Evolutionary conservation across 2,113 vertebrate species (phyloP), one percentile per base, ranked within the genome.

Genomic region (Boulengeromyrus knoepffleri): DNA sequence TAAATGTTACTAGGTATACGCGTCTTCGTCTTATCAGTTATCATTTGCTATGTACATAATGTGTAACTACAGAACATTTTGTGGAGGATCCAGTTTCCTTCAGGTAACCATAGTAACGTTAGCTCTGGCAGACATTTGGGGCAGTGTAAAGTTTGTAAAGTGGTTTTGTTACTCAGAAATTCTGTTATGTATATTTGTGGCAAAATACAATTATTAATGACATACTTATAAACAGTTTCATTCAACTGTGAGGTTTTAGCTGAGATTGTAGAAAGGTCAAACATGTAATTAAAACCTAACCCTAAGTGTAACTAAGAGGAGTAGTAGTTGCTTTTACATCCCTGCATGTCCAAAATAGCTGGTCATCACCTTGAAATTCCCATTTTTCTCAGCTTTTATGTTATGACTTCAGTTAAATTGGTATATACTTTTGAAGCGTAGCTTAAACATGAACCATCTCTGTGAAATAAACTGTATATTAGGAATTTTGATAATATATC

Each of bases 381-480:
- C 45, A 47, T 47, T 85, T 83, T 52, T 86, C n/a, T 56, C 13
- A 31, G 13, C 50, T 39, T 80, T 42, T 56, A 47, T 49, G 50
- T 53, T 53, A n/a, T 19, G 49, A 56, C 27, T 87, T 87, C n/a
- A 87, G 31, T 31, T 87, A 53, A n/a, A 50, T 21, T 87, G 85
- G 49, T 9, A 7, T 87, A 10, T 53, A 87, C 50, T 27, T 52
- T 53, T 19, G 24, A 86, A 86, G 21, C n/a, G 19, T 31, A 87
- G 42, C 24, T 52, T 50, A 53, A 87, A 87, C 45, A 87, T 87
- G 49, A 53, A 52, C 49, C 85, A 52, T 52, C 27, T 36, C 13
- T 87, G 85, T 87, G 49, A 87, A 87, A 53, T 87, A 87, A 52
- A 87, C 85, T 52, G 85, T 87, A 87, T 53, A 87, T 87, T 87